phyloP scores from a whole-genome alignment of 2,888 invertebrate genomes.

The Troides helena region DNA sequence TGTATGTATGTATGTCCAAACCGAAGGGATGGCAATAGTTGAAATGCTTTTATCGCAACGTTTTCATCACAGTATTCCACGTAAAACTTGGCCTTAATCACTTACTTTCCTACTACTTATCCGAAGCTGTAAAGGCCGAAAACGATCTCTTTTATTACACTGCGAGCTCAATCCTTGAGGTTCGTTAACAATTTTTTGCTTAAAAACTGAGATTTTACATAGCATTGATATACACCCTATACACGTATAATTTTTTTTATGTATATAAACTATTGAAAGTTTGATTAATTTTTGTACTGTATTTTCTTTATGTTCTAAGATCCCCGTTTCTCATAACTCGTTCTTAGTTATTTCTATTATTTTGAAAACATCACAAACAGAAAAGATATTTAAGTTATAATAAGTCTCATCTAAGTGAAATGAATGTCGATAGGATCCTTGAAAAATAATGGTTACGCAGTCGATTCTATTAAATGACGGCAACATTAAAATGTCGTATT shows the following conservation, averaged over 20 bases:
- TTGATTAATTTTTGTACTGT: neutral
- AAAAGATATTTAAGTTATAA: neutral
- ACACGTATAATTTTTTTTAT: too few relatives aligned
- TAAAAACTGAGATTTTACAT: neutral
- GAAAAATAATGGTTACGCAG: neutral
- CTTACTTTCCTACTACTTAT: neutral
- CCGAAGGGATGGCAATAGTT: neutral
- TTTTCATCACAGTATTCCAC: neutral
- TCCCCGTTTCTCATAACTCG: neutral
- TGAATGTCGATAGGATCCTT: neutral
- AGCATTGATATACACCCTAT: too few relatives aligned
- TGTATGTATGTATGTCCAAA: too few relatives aligned
- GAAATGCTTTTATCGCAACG: neutral
- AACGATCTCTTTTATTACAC: conserved; percentile 4
- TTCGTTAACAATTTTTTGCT: neutral
- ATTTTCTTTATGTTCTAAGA: neutral
- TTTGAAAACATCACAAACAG: neutral
- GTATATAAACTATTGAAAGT: too few relatives aligned
- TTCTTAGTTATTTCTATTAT: neutral
- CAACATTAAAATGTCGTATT: too few relatives aligned
- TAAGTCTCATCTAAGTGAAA: neutral
- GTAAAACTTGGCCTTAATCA: neutral
- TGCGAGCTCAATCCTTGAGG: neutral
- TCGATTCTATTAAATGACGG: neutral
- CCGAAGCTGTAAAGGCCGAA: too few relatives aligned